phyloP scores from a whole-genome alignment of 2,888 invertebrate species.

The Creontiades dilutus region DNA sequence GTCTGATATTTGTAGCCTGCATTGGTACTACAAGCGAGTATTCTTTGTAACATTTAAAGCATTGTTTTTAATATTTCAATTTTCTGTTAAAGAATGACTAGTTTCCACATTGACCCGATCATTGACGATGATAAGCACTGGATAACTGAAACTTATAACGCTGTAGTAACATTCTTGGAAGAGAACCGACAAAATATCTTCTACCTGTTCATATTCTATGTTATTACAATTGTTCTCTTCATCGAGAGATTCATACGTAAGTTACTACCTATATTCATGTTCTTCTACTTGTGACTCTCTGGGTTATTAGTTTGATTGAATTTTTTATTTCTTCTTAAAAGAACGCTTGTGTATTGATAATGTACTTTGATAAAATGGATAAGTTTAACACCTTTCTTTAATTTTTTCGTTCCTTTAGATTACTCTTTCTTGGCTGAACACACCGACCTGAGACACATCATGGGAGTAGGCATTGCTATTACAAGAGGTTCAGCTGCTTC shows the following conservation, averaged over 20 bases:
- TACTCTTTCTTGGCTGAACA: conserved; percentile 98
- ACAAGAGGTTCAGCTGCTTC: conserved; percentile 96
- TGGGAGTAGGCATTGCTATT: conserved; percentile 98
- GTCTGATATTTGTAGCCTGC: no score
- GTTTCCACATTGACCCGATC: conserved; percentile 92
- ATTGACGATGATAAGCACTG: conserved; percentile 84
- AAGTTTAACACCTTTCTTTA: no score
- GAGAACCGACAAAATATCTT: conserved; percentile 98
- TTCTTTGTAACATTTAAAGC: no score
- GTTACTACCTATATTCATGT: conserved; percentile 77
- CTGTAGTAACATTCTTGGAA: conserved; percentile 93
- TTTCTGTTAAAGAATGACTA: conserved; percentile 93
- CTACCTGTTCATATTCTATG: conserved; percentile 95
- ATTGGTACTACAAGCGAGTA: no score
- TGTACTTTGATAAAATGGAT: no score
- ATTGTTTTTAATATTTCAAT: neutral
- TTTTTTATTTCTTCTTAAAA: no score
- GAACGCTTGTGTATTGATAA: no score
- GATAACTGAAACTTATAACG: conserved; percentile 90
- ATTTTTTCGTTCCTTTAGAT: conserved; percentile 80
- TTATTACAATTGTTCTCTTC: conserved; percentile 95
- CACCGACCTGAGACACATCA: conserved; percentile 95
- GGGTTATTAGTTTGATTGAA: no score
- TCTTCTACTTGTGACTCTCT: no score
- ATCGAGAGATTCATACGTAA: conserved; percentile 95